Percentiles rank a stretch among this genome's conserved stretches.
Evolutionary conservation across 2,888 invertebrate species (phyloP).

Genomic region (Steinernema hermaphroditum): DNA sequence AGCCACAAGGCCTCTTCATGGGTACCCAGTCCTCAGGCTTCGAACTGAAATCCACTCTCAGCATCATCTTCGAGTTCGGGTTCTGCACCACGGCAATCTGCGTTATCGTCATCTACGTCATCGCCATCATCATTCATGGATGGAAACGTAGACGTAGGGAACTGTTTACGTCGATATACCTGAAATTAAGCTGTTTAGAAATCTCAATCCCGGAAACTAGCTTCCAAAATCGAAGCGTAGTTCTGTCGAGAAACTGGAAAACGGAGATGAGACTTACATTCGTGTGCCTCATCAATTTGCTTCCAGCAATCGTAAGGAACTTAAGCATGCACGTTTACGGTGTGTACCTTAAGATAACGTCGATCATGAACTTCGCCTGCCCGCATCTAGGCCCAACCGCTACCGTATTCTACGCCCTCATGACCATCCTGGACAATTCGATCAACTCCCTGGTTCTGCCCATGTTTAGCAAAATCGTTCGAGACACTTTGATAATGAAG

Average conservation of each 20-base stretch:
- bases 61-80: background rate
- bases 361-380: constrained; percentile 12
- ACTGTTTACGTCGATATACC: background rate
- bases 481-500: background rate
- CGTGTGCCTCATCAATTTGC: constrained; percentile 14
- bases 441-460: constrained; percentile 15
- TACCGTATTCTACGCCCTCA: background rate
- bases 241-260: background rate
- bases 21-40: background rate
- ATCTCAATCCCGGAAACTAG: background rate
- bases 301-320: background rate
- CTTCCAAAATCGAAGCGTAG: background rate
- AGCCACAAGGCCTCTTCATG: background rate
- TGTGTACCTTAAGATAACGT: background rate
- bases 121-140: constrained; percentile 14
- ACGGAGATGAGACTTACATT: background rate
- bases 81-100: background rate
- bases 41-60: background rate
- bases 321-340: background rate
- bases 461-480: background rate
- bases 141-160: background rate
- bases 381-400: background rate
- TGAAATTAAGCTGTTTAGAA: background rate
- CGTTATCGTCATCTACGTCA: background rate
- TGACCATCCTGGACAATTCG: constrained; percentile 16